Conservation (phyloP, 1,140 invertebrate species). For the Trinorchestia longiramus region DNA sequence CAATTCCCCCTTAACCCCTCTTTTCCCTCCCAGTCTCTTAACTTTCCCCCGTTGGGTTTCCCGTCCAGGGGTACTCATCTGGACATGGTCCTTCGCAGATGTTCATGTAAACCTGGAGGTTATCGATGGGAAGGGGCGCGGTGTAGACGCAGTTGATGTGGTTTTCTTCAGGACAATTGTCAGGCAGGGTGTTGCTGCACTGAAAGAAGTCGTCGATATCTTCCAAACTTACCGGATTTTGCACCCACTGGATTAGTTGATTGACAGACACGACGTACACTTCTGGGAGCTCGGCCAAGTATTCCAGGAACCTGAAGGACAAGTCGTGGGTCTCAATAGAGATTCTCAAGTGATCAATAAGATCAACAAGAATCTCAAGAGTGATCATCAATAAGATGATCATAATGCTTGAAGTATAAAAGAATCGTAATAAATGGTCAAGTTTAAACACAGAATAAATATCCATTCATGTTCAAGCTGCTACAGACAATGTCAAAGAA, state of each 20-base stretch:
- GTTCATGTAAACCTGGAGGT: background rate
- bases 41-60: conserved; percentile 56
- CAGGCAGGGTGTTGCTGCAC: conserved; percentile 56
- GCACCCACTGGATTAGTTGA: conserved; percentile 75
- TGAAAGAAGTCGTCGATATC: conserved; percentile 69
- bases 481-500: too few species aligned
- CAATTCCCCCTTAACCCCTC: background rate
- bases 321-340: too few species aligned
- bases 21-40: background rate
- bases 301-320: conserved; percentile 70
- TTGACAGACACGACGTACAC: conserved; percentile 72
- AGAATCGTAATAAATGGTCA: too few species aligned
- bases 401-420: too few species aligned
- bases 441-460: too few species aligned
- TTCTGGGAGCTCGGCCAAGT: conserved; percentile 72
- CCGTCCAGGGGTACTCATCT: conserved; percentile 56
- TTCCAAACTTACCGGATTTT: conserved; percentile 72
- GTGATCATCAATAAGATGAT: too few species aligned
- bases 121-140: background rate
- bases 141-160: background rate
- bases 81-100: conserved; percentile 55
- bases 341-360: too few species aligned
- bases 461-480: too few species aligned
- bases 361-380: too few species aligned
- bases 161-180: conserved; percentile 11